Evolutionary conservation across 2,888 invertebrate genomes (phyloP).

Genomic region (Neocrepidodera transversa): DNA sequence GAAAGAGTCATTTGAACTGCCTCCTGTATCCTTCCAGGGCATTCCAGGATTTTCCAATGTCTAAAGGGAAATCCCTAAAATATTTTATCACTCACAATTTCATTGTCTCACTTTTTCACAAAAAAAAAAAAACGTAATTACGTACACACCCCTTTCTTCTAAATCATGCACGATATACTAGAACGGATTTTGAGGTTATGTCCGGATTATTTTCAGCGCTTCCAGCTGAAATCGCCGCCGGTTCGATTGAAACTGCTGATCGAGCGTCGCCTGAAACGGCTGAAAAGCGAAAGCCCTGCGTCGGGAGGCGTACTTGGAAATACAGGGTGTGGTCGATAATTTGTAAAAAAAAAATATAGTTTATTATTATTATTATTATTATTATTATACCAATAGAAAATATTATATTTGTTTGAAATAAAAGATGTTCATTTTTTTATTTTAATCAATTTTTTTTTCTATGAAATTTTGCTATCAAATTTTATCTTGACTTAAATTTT

Average conservation of each 20-base stretch:
- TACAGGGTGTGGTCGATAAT: neutral
- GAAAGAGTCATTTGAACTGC: slow-evolving; percentile 43
- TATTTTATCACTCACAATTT: slow-evolving; percentile 12
- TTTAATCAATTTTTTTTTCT: too few species aligned
- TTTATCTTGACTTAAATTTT: too few species aligned
- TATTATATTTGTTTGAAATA: too few species aligned
- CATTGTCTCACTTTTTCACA: too few species aligned
- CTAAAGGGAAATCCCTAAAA: slow-evolving; percentile 26
- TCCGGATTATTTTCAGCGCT: slow-evolving; percentile 5
- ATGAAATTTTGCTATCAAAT: too few species aligned
- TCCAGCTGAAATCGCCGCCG: slow-evolving; percentile 29
- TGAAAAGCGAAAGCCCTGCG: slow-evolving; percentile 36
- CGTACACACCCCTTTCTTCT: slow-evolving; percentile 37
- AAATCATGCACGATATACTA: neutral
- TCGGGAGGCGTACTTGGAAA: slow-evolving; percentile 7
- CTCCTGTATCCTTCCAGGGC: slow-evolving; percentile 2
- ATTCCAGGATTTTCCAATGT: slow-evolving; percentile 12
- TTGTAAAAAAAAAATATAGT: too few species aligned
- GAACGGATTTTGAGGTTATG: slow-evolving; percentile 23
- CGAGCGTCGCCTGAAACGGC: slow-evolving; percentile 26
- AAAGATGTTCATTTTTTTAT: too few species aligned
- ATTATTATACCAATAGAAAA: too few species aligned
- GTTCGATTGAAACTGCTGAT: slow-evolving; percentile 36
- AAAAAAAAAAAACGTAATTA: too few species aligned
- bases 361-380: too few species aligned